phyloP scores from a whole-genome alignment of 2,113 vertebrate genomes.

The Numida meleagris region DNA sequence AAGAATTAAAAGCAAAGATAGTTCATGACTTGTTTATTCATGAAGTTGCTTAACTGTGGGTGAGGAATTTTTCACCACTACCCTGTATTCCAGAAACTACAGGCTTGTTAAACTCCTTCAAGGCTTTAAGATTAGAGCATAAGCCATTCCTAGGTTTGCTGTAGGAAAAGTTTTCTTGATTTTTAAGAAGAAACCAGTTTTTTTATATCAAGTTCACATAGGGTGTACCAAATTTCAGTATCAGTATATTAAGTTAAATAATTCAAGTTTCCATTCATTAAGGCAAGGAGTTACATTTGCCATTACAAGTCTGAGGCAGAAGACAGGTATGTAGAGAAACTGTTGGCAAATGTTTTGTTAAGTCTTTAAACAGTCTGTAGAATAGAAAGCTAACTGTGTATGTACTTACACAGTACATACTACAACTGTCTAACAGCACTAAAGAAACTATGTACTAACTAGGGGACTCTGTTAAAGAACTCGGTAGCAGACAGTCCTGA shows the following conservation, averaged over 20 bases:
- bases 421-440: background rate
- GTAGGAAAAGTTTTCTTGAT: background rate
- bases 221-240: background rate
- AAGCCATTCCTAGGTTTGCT: background rate
- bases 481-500: background rate
- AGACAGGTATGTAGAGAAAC: background rate
- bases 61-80: background rate
- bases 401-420: fast-evolving
- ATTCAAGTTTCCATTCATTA: background rate
- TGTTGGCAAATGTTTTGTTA: background rate
- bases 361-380: background rate
- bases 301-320: background rate
- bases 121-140: background rate
- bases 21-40: background rate
- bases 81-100: background rate
- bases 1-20: background rate
- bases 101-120: background rate
- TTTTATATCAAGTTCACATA: background rate
- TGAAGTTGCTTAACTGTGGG: background rate
- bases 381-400: background rate
- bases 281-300: background rate
- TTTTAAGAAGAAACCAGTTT: background rate
- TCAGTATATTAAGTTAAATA: background rate
- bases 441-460: background rate
- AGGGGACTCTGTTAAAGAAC: background rate